Evolutionary conservation across 2,113 vertebrate genomes (phyloP), one percentile per base, ranked within the genome.

Genomic region (Martes martes): DNA sequence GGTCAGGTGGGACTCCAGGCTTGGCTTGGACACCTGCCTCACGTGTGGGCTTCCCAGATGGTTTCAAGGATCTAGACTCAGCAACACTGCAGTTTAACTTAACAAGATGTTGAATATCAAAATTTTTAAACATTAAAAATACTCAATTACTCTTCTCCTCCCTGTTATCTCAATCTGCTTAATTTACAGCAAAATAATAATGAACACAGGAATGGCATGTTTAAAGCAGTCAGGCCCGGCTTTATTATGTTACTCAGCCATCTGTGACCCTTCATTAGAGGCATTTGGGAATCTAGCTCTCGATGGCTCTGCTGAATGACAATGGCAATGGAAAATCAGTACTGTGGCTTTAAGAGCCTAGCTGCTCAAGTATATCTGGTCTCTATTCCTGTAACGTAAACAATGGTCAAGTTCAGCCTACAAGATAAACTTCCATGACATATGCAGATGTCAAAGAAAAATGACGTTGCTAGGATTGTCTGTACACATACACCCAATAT

Each of bases 231-330:
- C 13, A 0, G 82, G 71, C 28, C 63, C 73, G 33, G 82, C 89
- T 84, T 95, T 81, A 97, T 88, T 89, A 63, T 80, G 89, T 74
- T 88, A 82, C 45, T 52, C 71, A 55, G 92, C 93, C 97, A 95
- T 96, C 96, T 91, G 96, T 96, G 95, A 97, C 94, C 90, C 45
- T 86, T 96, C 86, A 45, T 93, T 96, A 86, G 94, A 92, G 73
- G 31, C 28, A n/a, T 65, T 96, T 85, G 65, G 92, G 89, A 85
- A 92, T 83, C 95, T 19, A 67, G 71, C 81, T 71, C 55, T 6
- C 39, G 79, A 92, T 87, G 93, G 57, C 33, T 39, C 50, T 3
- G 93, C 73, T 61, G 96, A 90, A 89, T 52, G 94, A 96, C 94
- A 97, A 94, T 28, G 16, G 90, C 84, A 82, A 47, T 16, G 14